phyloP scores from a whole-genome alignment of 2,888 invertebrate genomes.

The Drosophila greeni region DNA sequence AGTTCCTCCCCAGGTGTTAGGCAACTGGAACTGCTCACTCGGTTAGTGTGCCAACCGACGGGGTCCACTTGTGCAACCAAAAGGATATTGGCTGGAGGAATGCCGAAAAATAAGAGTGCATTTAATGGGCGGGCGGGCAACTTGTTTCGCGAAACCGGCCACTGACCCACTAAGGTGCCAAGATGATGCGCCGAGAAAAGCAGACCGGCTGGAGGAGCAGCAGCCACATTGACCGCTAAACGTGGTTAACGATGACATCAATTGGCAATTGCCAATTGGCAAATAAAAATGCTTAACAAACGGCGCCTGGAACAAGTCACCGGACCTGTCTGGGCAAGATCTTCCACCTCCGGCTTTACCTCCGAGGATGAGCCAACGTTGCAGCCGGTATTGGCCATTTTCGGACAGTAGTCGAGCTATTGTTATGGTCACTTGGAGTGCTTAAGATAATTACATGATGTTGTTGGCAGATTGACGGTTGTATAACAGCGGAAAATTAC shows the following conservation, averaged over 20 bases:
- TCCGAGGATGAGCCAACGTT: conserved; percentile 3
- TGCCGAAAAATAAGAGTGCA: conserved; percentile 34
- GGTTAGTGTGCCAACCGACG: conserved; percentile 48
- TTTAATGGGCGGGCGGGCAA: conserved; percentile 41
- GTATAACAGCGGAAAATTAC: conserved; percentile 29
- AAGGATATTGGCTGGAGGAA: conserved; percentile 44
- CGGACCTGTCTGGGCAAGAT: conserved; percentile 48
- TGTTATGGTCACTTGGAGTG: conserved; percentile 15
- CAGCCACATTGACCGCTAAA: conserved; percentile 43
- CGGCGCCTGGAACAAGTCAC: conserved; percentile 30
- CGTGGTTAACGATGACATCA: conserved; percentile 53
- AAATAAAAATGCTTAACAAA: conserved; percentile 36
- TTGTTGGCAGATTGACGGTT: conserved; percentile 20
- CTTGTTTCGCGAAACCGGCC: conserved; percentile 46
- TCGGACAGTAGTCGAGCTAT: conserved; percentile 5
- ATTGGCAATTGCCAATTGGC: conserved; percentile 42
- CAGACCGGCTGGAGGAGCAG: conserved; percentile 2
- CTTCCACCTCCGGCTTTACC: background rate
- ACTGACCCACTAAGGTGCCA: conserved; percentile 33
- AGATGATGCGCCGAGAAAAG: conserved; percentile 3
- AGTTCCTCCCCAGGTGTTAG: conserved; percentile 44
- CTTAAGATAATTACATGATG: conserved; percentile 23
- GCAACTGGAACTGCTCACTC: conserved; percentile 23
- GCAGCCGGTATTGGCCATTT: conserved; percentile 19
- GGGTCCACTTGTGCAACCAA: conserved; percentile 36